Percentiles rank a stretch among this genome's conserved stretches.
Conservation (phyloP, 2,888 invertebrate species). For the Melanargia galathea region DNA sequence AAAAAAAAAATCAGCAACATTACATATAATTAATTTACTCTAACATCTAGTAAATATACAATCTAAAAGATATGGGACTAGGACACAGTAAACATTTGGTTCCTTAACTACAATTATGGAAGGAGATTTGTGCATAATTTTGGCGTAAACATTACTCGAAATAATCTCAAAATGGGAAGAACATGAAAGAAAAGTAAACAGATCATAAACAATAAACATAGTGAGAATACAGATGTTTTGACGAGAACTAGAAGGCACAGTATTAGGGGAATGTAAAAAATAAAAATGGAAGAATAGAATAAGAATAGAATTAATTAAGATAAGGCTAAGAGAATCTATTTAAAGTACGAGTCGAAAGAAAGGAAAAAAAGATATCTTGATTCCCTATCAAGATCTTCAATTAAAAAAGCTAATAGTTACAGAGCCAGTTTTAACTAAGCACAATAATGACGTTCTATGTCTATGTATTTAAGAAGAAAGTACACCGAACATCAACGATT, state of each 20-base stretch:
- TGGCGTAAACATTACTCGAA: constrained; percentile 31
- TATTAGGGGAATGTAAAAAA: constrained; percentile 60
- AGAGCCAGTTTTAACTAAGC: constrained; percentile 38
- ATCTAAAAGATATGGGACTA: constrained; percentile 55
- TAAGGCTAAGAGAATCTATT: constrained; percentile 26
- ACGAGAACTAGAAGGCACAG: constrained; percentile 79
- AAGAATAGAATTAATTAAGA: constrained; percentile 6
- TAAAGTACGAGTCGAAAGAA: constrained; percentile 26
- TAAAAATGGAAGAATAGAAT: constrained; percentile 36
- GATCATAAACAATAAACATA: neutral
- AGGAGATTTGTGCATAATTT: constrained; percentile 40
- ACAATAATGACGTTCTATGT: constrained; percentile 44
- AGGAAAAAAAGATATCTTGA: neutral
- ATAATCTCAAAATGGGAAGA: constrained; percentile 9
- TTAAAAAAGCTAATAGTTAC: constrained; percentile 23
- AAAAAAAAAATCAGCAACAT: constrained; percentile 24
- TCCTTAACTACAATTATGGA: constrained; percentile 38
- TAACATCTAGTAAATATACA: constrained; percentile 52
- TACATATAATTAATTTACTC: constrained; percentile 38
- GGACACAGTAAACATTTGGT: constrained; percentile 53
- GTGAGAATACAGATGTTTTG: constrained; percentile 56
- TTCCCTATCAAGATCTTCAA: constrained; percentile 13
- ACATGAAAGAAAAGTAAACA: constrained; percentile 32
- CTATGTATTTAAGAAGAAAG: constrained; percentile 47
- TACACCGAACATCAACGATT: constrained; percentile 48